phyloP scores from a whole-genome alignment of 2,888 invertebrate species.

The Epiblema foenella region DNA sequence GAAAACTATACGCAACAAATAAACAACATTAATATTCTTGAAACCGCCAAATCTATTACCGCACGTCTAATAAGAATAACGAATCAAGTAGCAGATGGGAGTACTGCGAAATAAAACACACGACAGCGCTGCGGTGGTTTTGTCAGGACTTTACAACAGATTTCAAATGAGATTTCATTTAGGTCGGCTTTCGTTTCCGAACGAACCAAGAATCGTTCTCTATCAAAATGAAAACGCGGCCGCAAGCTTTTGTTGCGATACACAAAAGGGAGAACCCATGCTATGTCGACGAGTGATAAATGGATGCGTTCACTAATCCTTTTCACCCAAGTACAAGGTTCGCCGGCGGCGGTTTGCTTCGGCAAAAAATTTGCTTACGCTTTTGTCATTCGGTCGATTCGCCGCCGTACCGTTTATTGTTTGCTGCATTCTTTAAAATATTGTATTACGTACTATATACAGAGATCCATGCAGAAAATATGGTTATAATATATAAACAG shows the following conservation, averaged over 20 bases:
- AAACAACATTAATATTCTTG: too few relatives aligned
- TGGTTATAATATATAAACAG: too few relatives aligned
- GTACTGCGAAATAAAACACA: neutral
- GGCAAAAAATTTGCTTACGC: constrained; percentile 34
- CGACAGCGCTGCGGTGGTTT: neutral
- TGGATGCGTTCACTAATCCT: constrained; percentile 45
- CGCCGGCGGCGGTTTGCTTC: too few relatives aligned
- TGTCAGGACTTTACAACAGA: neutral
- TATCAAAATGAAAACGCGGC: constrained; percentile 33
- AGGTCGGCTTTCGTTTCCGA: constrained; percentile 13
- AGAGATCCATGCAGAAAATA: too few relatives aligned
- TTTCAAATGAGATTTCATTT: constrained; percentile 28
- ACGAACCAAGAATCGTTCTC: constrained; percentile 29
- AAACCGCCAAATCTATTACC: too few relatives aligned
- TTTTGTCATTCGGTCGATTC: constrained; percentile 13
- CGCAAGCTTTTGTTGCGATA: constrained; percentile 41
- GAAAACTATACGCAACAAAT: too few relatives aligned
- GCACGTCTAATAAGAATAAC: too few relatives aligned
- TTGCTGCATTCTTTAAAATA: neutral
- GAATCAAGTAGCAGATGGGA: neutral
- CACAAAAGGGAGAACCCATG: constrained; percentile 43
- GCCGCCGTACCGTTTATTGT: neutral
- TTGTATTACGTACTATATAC: neutral
- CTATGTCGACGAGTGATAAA: constrained; percentile 49
- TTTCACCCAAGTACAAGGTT: constrained; percentile 27